Evolutionary conservation across 2,797 vertebrate genomes (phyloP).

Genomic region (Diglossa cyanea): DNA sequence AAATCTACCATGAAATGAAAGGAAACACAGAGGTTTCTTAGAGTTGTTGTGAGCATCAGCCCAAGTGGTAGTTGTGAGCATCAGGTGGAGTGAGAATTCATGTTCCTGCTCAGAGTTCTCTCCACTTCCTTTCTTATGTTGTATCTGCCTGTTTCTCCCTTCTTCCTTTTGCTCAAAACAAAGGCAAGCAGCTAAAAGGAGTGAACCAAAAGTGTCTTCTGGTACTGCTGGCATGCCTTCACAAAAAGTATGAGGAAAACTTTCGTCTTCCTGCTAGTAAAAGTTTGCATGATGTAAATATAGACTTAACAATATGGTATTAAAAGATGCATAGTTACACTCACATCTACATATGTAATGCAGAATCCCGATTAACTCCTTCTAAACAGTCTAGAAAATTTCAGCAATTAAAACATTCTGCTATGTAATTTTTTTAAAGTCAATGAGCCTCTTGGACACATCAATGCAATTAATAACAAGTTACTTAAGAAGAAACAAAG

Average conservation of each 20-base stretch:
- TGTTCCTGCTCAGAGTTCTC: neutral
- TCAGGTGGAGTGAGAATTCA: neutral
- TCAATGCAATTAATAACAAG: neutral
- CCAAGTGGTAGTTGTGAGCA: neutral
- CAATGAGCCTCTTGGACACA: neutral
- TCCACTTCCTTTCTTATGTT: neutral
- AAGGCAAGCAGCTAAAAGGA: neutral
- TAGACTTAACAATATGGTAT: neutral
- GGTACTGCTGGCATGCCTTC: neutral
- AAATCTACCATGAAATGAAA: neutral
- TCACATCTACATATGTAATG: neutral
- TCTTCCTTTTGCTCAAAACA: neutral
- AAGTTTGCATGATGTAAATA: neutral
- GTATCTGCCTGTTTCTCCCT: neutral
- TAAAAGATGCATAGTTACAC: neutral
- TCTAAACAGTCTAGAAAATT: neutral
- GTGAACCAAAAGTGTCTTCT: neutral
- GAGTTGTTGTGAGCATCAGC: neutral
- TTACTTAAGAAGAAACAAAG: neutral
- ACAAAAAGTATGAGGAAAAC: neutral
- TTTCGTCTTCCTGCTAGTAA: neutral
- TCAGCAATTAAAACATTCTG: neutral
- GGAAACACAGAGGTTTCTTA: neutral
- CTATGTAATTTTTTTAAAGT: neutral
- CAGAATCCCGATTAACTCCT: neutral